Evolutionary conservation across 92 coral and sea anemone species (phyloP), one percentile per base, ranked within the genome.

Genomic region (Epizoanthus ramosus): DNA sequence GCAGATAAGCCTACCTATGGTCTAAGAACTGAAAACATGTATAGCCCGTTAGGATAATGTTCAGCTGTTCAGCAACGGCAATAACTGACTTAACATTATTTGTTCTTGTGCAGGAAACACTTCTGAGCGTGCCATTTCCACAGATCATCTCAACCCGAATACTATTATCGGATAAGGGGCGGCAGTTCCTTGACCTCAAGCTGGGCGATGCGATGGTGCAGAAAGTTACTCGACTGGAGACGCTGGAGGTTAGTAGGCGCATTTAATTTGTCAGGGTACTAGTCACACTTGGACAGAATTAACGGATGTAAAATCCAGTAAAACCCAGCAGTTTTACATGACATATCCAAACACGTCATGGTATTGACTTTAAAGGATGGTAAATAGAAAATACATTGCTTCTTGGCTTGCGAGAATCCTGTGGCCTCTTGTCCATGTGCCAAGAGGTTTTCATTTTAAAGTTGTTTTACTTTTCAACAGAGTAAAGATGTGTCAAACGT

Each of bases 131-230:
- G 75, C 89, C 98, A 10, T 97, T 92, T 68, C 86, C 76, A 15
- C 89, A 94, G 57, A 97, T 97, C 73, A 92, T 97, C 73, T 97
- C 99, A n/a, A 97, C 99, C 3, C 92, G 99, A 15, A 90, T 97
- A 60, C 89, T 97, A 68, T 87, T 97, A 25, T 92, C 98, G 64
- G 99, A 97, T 88, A 94, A 95, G 84, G 95, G 93, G 74, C 92
- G 98, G 13, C 98, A 95, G 84, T 97, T 94, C 88, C 90, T 97
- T 4, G 99, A 97, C 83, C 79, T 97, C 67, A 97, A 97, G 87
- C 93, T 95, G 43, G 99, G 99, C n/a, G 89, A 94, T 68, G 73
- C 63, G 54, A 97, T 97, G 99, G 89, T 97, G 76, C 99, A 97
- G 76, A 97, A 97, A 65, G 99, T 97, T 18, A 92, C 99, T 13